Evolutionary conservation across 1,140 invertebrate species (phyloP).

Genomic region (Drosophila mayri): DNA sequence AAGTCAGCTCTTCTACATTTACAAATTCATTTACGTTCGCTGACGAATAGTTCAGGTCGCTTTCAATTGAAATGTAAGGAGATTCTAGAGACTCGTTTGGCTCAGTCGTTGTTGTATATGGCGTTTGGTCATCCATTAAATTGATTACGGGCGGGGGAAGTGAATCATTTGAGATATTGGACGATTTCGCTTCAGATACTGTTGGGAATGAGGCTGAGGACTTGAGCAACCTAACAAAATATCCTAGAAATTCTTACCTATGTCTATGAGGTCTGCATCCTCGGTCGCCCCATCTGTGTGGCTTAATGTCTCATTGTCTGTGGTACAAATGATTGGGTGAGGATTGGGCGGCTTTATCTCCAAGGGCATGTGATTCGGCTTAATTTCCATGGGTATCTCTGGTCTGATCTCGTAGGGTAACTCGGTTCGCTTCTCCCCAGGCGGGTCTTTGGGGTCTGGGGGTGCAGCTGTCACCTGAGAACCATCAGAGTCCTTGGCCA

Average conservation of each 20-base stretch:
- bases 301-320: neutral
- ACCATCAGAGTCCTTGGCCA: neutral
- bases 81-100: neutral
- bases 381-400: slow-evolving; percentile 23
- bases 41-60: neutral
- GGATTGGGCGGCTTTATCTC: slow-evolving; percentile 32
- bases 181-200: neutral
- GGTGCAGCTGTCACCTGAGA: slow-evolving; percentile 7
- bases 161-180: neutral
- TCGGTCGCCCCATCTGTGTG: neutral
- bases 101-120: neutral
- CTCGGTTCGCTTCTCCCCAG: slow-evolving; percentile 23
- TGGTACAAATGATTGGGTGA: slow-evolving; percentile 7
- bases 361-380: slow-evolving; percentile 3
- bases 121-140: slow-evolving; percentile 3
- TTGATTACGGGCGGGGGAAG: neutral
- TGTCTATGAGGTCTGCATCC: neutral
- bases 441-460: slow-evolving; percentile 9
- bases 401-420: slow-evolving; percentile 29
- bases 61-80: neutral
- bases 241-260: neutral
- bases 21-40: neutral
- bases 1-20: neutral
- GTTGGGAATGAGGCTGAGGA: neutral
- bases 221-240: neutral